Conservation (phyloP, 2,797 vertebrate genomes). For the Erethizon dorsatum region DNA sequence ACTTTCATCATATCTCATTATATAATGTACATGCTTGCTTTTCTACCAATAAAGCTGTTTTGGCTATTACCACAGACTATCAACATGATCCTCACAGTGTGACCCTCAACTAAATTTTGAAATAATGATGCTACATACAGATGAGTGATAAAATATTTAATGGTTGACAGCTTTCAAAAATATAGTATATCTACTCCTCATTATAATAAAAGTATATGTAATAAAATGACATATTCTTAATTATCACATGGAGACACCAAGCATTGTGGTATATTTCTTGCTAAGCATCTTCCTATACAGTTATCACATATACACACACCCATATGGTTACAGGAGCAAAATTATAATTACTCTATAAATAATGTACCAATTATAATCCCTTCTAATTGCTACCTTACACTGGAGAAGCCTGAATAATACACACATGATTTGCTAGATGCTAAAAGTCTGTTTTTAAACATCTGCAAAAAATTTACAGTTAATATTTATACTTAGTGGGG, state of each 20-base stretch:
- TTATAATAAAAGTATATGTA: not conserved
- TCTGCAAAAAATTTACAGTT: not conserved
- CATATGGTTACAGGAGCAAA: not conserved
- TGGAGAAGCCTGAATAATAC: not conserved
- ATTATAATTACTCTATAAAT: not conserved
- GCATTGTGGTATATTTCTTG: not conserved
- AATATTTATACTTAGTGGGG: not conserved
- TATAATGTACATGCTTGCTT: not conserved
- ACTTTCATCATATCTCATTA: not conserved
- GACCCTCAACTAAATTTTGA: not conserved
- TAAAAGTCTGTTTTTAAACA: conserved; percentile 55
- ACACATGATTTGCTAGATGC: not conserved
- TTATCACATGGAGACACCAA: conserved; percentile 1
- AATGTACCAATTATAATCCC: not conserved
- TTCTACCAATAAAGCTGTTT: conserved; percentile 7
- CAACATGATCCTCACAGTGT: not conserved
- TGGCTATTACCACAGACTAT: not conserved
- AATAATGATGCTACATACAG: not conserved
- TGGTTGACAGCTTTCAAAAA: not conserved
- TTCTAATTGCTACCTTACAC: not conserved
- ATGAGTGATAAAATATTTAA: conserved; percentile 15
- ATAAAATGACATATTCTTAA: conserved; percentile 53
- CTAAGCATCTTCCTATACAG: not conserved
- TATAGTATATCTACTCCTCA: not conserved
- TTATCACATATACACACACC: not conserved